Evolutionary conservation across 2,113 vertebrate species (phyloP).

Genomic region (Calidris pygmaea): DNA sequence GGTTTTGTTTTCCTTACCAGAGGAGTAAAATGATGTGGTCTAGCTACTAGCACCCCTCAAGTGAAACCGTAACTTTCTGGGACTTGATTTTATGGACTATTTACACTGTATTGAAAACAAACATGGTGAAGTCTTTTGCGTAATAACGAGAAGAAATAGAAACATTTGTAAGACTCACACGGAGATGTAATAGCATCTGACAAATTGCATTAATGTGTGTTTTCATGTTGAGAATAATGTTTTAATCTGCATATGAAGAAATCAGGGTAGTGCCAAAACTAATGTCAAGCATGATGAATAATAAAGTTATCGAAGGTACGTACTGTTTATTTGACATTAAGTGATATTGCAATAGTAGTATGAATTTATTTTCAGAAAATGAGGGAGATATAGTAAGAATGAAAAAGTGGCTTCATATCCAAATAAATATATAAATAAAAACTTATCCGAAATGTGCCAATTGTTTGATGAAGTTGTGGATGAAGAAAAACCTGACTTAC

Average conservation of each 20-base stretch:
- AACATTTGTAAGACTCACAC: background rate
- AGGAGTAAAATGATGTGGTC: background rate
- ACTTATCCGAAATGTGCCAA: background rate
- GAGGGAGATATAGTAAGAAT: background rate
- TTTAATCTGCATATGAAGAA: background rate
- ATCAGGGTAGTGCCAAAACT: background rate
- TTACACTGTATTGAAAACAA: background rate
- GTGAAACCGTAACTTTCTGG: background rate
- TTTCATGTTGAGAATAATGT: background rate
- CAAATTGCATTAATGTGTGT: background rate
- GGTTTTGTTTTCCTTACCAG: background rate
- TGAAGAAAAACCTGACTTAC: background rate
- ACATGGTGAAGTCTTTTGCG: background rate
- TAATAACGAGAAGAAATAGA: background rate
- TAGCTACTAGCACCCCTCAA: background rate
- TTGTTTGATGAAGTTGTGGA: background rate
- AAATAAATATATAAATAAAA: background rate
- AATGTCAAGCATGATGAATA: background rate
- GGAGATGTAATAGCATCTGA: background rate
- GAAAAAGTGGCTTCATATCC: background rate
- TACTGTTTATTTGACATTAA: background rate
- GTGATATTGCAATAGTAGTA: background rate
- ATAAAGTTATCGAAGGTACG: background rate
- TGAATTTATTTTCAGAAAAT: background rate
- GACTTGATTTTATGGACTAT: background rate